Evolutionary conservation across 2,113 vertebrate genomes (phyloP), one percentile per base, ranked within the genome.

Genomic region (Petrocephalus microphthalmus): DNA sequence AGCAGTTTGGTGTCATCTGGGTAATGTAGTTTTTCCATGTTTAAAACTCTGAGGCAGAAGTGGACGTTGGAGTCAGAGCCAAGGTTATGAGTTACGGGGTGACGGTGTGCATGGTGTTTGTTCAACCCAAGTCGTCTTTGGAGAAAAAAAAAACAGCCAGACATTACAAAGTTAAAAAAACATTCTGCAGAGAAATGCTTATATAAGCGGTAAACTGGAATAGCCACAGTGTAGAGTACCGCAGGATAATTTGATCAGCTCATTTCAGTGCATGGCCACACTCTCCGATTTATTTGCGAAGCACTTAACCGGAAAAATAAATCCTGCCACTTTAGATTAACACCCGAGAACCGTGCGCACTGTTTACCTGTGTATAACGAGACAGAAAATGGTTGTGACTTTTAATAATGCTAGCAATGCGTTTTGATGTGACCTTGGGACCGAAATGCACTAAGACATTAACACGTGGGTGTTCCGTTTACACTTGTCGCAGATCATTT

Each of bases 1-100:
- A 25, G 2, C 0, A 10, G 1, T 0, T 4, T 15, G 51, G 13
- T 88, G 93, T 51, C 90, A 42, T 10, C 78, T 92, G 93, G 94
- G 93, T 92, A 93, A 19, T 91, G 92, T 88, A 92, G 94, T 94
- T 86, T 60, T 82, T 29, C 33, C 20, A 2, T 29, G 10, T 13
- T 67, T 67, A 67, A 67, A 67, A 11, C 22, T 10, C 60, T 8
- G 3, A 13, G 8, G n/a, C n/a, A 8, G 22, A 11, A 25, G 57
- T 47, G n/a, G 11, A 51, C 15, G 42, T 84, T 42, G 8, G 5
- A 87, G 57, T 47, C 45, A 17, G 81, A 17, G 8, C 20, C 7
- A 8, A 45, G 81, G 17, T 49, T 49, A 19, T 71, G 29, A n/a
- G 64, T 33, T 25, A 20, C 11, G 0, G 0, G 22, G n/a, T 25